phyloP scores from a whole-genome alignment of 2,888 invertebrate genomes.

The Acrobasis repandana region DNA sequence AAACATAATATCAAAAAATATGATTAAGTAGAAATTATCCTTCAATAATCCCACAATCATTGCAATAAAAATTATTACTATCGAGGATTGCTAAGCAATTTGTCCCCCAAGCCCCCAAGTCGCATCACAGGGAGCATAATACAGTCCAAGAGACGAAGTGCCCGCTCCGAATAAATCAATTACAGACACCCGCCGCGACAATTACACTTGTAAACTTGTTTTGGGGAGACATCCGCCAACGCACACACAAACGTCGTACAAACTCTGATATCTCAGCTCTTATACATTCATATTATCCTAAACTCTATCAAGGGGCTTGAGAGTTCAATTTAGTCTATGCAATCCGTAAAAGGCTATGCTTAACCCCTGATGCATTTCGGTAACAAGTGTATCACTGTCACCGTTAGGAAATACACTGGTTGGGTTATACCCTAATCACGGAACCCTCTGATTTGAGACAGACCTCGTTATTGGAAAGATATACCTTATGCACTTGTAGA shows the following conservation, averaged over 20 bases:
- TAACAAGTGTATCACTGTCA: conserved; percentile 65
- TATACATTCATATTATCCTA: neutral
- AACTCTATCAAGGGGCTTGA: conserved; percentile 2
- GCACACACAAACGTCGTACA: conserved; percentile 35
- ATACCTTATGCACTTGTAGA: conserved; percentile 31
- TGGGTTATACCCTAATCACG: conserved; percentile 70
- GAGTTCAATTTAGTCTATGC: neutral
- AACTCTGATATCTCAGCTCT: conserved; percentile 3
- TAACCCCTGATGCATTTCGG: conserved; percentile 57
- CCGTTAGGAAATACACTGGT: conserved; percentile 66
- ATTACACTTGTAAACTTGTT: conserved; percentile 72
- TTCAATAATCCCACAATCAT: conserved; percentile 23
- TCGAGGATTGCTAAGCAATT: conserved; percentile 31
- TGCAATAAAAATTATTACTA: conserved; percentile 29
- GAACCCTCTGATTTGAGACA: conserved; percentile 62
- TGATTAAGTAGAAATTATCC: neutral
- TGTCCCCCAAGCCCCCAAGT: conserved; percentile 34
- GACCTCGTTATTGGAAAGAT: conserved; percentile 28
- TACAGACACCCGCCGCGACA: conserved; percentile 67
- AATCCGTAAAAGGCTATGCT: conserved; percentile 18
- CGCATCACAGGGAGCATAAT: conserved; percentile 35
- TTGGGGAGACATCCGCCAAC: conserved; percentile 57
- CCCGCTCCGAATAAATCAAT: conserved; percentile 67
- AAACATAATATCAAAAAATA: neutral
- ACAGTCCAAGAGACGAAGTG: conserved; percentile 31